Evolutionary conservation across 2,797 vertebrate species (phyloP).

Genomic region (Tokudaia muenninki): DNA sequence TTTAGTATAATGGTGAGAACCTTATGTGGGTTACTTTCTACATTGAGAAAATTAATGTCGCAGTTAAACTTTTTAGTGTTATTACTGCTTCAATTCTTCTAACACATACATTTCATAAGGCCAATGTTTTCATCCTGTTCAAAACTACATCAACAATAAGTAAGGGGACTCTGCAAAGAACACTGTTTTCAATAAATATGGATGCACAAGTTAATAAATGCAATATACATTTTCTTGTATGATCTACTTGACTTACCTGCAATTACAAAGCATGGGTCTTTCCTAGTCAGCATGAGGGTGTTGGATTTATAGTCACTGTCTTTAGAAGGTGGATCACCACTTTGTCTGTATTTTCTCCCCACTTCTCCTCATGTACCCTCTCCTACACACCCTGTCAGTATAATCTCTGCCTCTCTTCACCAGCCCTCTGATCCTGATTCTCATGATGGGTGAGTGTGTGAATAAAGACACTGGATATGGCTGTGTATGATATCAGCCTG

Average conservation of each 20-base stretch:
- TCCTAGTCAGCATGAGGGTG: neutral
- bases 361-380: neutral
- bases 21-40: neutral
- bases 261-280: neutral
- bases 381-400: neutral
- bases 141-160: neutral
- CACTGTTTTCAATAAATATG: neutral
- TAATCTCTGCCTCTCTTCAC: neutral
- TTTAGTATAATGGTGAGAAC: neutral
- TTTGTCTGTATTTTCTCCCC: neutral
- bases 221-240: neutral
- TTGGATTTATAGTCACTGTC: neutral
- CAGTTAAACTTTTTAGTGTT: neutral
- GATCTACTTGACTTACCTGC: neutral
- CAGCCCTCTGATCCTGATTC: neutral
- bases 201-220: neutral
- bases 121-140: neutral
- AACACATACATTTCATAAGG: neutral
- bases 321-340: neutral
- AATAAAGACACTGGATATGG: conserved; percentile 4
- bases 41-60: neutral
- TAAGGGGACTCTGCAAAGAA: neutral
- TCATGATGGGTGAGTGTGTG: neutral
- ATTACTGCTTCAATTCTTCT: neutral
- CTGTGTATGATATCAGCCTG: neutral